Evolutionary conservation across 2,888 invertebrate genomes (phyloP).

Genomic region (Thymelicus acteon): DNA sequence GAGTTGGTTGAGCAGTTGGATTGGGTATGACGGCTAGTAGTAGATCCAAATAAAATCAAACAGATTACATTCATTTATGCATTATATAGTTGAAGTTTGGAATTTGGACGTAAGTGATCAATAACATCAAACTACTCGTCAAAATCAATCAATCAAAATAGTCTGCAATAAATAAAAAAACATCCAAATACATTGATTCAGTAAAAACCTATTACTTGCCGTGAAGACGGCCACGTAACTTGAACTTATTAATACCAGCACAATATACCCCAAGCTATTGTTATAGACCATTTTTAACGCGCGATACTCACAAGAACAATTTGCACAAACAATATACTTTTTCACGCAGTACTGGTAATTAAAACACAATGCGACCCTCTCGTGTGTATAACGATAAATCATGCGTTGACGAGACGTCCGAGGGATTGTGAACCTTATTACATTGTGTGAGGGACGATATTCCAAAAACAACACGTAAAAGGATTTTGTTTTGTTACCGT

Average conservation of each 20-base stretch:
- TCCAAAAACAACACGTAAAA: neutral
- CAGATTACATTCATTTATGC: no score
- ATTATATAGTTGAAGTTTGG: no score
- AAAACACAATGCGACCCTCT: conserved; percentile 32
- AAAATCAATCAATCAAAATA: no score
- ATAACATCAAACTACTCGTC: no score
- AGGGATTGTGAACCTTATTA: conserved; percentile 22
- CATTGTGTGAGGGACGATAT: conserved; percentile 16
- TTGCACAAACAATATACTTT: conserved; percentile 33
- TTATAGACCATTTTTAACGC: conserved; percentile 25
- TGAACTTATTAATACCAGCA: conserved; percentile 2
- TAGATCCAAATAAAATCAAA: no score
- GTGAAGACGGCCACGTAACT: neutral
- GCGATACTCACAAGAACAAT: conserved; percentile 26
- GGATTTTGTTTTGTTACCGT: conserved; percentile 23
- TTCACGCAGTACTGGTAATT: conserved; percentile 36
- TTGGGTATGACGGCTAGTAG: no score
- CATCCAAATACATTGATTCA: no score
- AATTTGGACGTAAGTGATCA: no score
- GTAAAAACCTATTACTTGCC: neutral
- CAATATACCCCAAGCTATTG: conserved; percentile 17
- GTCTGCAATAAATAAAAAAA: no score
- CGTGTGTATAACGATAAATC: conserved; percentile 29
- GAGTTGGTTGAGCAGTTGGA: no score
- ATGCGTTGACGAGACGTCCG: conserved; percentile 11